Evolutionary conservation across 2,888 invertebrate species (phyloP).

Genomic region (Caenorhabditis doughertyi): DNA sequence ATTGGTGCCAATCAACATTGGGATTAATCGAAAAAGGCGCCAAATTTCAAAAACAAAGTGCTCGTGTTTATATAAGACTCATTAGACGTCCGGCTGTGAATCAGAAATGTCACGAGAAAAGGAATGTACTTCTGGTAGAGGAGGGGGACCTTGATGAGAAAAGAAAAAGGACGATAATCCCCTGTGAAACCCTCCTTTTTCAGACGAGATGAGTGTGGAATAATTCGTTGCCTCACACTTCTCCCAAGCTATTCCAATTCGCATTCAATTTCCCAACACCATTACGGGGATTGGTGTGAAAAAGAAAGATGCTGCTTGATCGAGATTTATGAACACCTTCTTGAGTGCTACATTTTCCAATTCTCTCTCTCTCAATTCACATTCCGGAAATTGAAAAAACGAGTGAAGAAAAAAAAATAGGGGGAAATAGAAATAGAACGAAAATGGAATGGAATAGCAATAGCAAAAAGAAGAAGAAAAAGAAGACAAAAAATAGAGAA

Average conservation of each 20-base stretch:
- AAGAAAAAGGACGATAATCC: constrained; percentile 35
- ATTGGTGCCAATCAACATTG: no score
- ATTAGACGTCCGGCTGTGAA: background rate
- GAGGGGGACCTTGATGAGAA: background rate
- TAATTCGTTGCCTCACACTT: constrained; percentile 28
- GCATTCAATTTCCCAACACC: constrained; percentile 12
- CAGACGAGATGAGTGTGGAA: constrained; percentile 10
- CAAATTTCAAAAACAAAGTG: background rate
- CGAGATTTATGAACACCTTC: constrained; percentile 53
- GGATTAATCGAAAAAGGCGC: background rate
- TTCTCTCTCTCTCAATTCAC: constrained; percentile 28
- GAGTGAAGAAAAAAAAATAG: background rate
- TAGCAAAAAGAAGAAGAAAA: constrained; percentile 32
- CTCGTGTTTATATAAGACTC: background rate
- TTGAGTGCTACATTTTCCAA: constrained; percentile 1
- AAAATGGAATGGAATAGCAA: constrained; percentile 44
- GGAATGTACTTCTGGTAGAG: constrained; percentile 1
- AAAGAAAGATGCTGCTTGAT: no score
- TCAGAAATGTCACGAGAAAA: constrained; percentile 13
- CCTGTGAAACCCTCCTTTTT: constrained; percentile 36
- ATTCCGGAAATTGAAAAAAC: constrained; percentile 39
- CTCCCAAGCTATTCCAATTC: constrained; percentile 28
- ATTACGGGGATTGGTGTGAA: constrained; percentile 12
- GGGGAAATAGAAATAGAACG: background rate
- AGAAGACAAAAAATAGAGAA: constrained; percentile 12